Base-by-base conservation (phyloP, 2,888 invertebrate genomes). In the Epiblema foenella region DNA sequence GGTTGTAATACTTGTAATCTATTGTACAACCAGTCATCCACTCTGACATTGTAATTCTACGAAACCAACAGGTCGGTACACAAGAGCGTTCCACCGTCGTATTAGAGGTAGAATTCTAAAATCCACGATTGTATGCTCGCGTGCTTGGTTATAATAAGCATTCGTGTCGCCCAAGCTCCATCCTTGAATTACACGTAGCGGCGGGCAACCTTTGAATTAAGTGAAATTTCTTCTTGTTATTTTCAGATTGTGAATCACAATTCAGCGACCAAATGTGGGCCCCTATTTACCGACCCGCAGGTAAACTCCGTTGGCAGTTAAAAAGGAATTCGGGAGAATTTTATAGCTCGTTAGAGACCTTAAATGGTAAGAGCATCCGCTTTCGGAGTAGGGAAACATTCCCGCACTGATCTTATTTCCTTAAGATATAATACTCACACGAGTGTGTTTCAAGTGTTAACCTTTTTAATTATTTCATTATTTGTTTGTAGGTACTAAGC, bases 261-360 rank as follows among this genome's bases (percentile, higher is more conserved):
- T 86, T 85, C 85, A 77, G 81, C 80, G 83, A 84, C 87, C 89
- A 86, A 91, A 90, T 89, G 89, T 91, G 89, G 88, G 86, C 83
- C 81, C 83, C 83, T 91, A 89, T 91, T 91, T 91, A 87, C 91
- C 84, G 78, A 88, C 91, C 91, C 90, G 89, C 91, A 91, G 90
- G 91, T 90, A 88, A 89, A 91, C 88, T 89, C 85, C 78, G 84
- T 81, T 81, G 87, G 85, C 88, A 89, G 89, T 90, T 90, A 89
- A 90, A 91, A 90, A 90, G 87, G 86, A 91, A 88, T 89, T 87
- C 83, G 80, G 83, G 78, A 79, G 82, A 88, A 84, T 91, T 91
- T 91, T 91, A 91, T 90, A 87, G 90, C 89, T 91, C 90, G 90
- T 92, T 91, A 91, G 91, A 86, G 89, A 88, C 89, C 86, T 89